Conservation (phyloP, 2,888 invertebrate genomes). For the Troglohyphantes excavatus region DNA sequence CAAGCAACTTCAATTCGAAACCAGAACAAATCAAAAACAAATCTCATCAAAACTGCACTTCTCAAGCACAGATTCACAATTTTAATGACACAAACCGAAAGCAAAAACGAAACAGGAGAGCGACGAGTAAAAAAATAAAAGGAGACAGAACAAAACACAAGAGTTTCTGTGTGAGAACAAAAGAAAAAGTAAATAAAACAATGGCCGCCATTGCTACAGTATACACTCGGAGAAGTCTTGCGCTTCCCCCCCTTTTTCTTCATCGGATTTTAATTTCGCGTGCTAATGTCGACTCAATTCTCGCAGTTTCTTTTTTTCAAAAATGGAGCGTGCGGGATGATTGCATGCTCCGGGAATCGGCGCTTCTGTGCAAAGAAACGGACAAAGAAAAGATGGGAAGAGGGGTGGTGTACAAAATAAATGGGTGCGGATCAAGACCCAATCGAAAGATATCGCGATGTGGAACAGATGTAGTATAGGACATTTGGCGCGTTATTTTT, state of each 20-base stretch:
- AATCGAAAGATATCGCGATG: too few species aligned
- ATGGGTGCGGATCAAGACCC: too few species aligned
- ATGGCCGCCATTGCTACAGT: too few species aligned
- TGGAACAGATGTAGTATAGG: too few species aligned
- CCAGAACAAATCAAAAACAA: constrained; percentile 49
- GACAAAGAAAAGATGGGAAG: not conserved
- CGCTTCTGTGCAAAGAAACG: not conserved
- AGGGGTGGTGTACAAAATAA: too few species aligned
- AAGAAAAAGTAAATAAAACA: not conserved
- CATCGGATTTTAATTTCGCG: constrained; percentile 73
- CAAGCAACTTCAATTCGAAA: not conserved
- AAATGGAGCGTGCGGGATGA: constrained; percentile 51
- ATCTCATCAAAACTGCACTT: constrained; percentile 51
- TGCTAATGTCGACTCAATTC: constrained; percentile 72
- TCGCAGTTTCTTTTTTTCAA: constrained; percentile 4
- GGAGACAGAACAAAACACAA: not conserved
- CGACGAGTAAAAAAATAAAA: constrained; percentile 1
- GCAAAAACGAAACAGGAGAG: constrained; percentile 15
- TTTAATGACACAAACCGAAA: constrained; percentile 32
- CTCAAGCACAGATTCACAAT: constrained; percentile 28
- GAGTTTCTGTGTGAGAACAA: not conserved
- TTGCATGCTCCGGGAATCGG: constrained; percentile 1
- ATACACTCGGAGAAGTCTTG: not conserved
- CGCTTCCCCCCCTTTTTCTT: constrained; percentile 31
- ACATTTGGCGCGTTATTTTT: too few species aligned